Base-by-base conservation (phyloP, 2,113 vertebrate species). In the Oncorhynchus masou region DNA sequence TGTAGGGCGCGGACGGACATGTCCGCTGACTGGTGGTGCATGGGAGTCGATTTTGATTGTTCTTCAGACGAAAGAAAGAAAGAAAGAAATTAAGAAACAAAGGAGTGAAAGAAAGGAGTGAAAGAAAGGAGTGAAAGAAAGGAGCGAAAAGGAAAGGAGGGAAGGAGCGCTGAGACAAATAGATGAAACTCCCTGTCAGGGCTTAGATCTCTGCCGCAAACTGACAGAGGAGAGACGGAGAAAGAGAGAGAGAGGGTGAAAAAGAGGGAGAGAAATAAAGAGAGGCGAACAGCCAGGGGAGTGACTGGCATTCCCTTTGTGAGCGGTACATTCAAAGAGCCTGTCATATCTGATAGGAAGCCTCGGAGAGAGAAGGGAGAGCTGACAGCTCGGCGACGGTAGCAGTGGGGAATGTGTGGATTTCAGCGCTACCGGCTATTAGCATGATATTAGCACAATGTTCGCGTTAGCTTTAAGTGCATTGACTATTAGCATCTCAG, bases 201-300 rank as follows among this genome's bases (percentile, higher is more conserved):
- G n/a, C 86, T 87, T 83, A 86, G 85, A 90, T 88, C 85, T 90
- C 70, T 68, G 70, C 74, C 68, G 73, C 60, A 85, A 78, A 79
- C 59, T 15, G 81, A 85, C 70, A 39, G 74, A 74, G 7, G 31
- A 75, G 57, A 29, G 29, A 68, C 68, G 22, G 13, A 54, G 68
- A 68, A 57, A 71, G 74, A 70, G 24, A 27, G 24, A 48, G 34
- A 54, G 11, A 72, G 31, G 80, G 70, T 76, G 76, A 74, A 76
- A 77, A 72, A 20, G 34, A 29, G 24, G 49, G 34, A 54, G 16
- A 72, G 31, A 81, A 74, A 76, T 75, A 72, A 73, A n/a, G 67
- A 82, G 51, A 54, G 51, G 16, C 15, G 5, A 54, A 54, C 51
- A 15, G 51, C 51, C 16, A 54, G 51, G 76, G 64, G 64, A 79